Evolutionary conservation across 1,140 invertebrate species (phyloP).

Genomic region (Drosophila persimilis): DNA sequence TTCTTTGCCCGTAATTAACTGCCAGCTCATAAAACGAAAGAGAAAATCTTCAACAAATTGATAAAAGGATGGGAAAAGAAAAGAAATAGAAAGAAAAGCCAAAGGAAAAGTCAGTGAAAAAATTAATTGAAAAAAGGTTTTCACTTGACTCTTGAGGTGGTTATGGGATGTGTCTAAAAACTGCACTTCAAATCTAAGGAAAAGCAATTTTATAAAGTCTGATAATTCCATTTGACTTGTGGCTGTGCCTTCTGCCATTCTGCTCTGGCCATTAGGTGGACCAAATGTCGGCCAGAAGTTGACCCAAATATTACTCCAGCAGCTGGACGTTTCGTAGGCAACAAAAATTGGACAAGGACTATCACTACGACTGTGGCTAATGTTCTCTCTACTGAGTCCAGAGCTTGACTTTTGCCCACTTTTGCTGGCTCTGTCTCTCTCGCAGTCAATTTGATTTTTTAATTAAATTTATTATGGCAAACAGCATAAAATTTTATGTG

Average conservation of each 20-base stretch:
- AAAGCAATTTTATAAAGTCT: constrained; percentile 44
- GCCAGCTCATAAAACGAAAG: constrained; percentile 57
- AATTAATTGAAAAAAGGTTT: constrained; percentile 59
- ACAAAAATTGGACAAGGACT: constrained; percentile 22
- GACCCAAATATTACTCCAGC: constrained; percentile 47
- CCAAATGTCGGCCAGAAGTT: constrained; percentile 42
- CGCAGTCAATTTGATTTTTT: constrained; percentile 58
- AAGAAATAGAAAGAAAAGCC: not conserved
- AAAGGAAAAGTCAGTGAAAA: constrained; percentile 48
- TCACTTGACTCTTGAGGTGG: constrained; percentile 22
- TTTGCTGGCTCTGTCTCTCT: constrained; percentile 10
- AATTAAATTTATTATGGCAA: constrained; percentile 75
- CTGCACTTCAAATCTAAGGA: constrained; percentile 34
- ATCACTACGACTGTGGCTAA: constrained; percentile 25
- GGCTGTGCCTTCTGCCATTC: constrained; percentile 29
- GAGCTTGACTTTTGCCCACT: not conserved
- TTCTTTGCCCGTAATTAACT: constrained; percentile 57
- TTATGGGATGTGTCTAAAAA: constrained; percentile 22
- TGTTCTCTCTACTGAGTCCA: constrained; percentile 36
- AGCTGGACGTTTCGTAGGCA: constrained; percentile 40
- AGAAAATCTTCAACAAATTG: constrained; percentile 33
- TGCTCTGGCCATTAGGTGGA: constrained; percentile 24
- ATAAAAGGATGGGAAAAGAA: constrained; percentile 3
- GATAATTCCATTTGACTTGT: constrained; percentile 50
- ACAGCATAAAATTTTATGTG: constrained; percentile 74